Percentiles rank a stretch among this genome's conserved stretches.
Conservation (phyloP, 2,888 invertebrate species). For the Tricholauxania praeusta region DNA sequence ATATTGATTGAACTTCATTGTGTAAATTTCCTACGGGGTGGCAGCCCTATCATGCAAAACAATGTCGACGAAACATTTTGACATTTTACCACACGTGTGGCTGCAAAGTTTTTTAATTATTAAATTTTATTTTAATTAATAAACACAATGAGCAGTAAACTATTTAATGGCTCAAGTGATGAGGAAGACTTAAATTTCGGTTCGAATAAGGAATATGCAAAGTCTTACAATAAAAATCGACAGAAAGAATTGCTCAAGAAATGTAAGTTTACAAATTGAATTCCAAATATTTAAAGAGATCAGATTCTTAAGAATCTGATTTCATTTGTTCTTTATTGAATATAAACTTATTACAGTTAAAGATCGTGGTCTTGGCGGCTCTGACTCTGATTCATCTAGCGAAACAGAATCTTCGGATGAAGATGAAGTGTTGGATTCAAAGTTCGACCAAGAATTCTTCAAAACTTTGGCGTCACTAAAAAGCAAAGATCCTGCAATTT, state of each 20-base stretch:
- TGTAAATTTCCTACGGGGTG: too few relatives aligned
- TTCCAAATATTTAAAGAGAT: background rate
- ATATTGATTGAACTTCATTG: too few relatives aligned
- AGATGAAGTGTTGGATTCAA: conserved; percentile 57
- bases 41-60: too few relatives aligned
- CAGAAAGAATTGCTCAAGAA: conserved; percentile 88
- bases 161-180: conserved; percentile 65
- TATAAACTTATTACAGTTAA: conserved; percentile 54
- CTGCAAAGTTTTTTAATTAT: too few relatives aligned
- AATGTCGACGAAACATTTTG: too few relatives aligned
- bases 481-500: conserved; percentile 89
- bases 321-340: too few relatives aligned
- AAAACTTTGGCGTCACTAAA: conserved; percentile 88
- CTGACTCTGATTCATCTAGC: conserved; percentile 58
- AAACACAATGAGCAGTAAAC: conserved; percentile 54
- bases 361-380: conserved; percentile 58
- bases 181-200: conserved; percentile 70
- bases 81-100: too few relatives aligned
- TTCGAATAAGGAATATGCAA: conserved; percentile 85
- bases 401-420: conserved; percentile 63
- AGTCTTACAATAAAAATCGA: conserved; percentile 85
- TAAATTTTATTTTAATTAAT: background rate
- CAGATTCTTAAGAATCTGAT: too few relatives aligned
- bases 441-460: conserved; percentile 85
- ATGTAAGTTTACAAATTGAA: conserved; percentile 68